phyloP scores from a whole-genome alignment of 2,888 invertebrate genomes.

The Tetrapedia diversipes region DNA sequence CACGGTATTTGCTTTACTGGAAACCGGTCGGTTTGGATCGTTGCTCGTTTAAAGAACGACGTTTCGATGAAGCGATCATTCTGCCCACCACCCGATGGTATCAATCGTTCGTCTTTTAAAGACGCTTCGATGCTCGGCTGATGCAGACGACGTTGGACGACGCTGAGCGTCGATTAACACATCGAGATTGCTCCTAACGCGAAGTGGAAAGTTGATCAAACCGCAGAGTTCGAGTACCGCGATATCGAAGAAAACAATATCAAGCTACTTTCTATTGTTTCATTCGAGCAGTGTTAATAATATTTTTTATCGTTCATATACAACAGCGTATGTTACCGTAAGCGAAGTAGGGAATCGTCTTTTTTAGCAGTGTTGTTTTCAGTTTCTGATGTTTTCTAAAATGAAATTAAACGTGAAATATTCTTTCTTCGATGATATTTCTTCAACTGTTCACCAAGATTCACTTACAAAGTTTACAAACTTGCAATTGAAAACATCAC shows the following conservation, averaged over 20 bases:
- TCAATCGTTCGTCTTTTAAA: slow-evolving; percentile 37
- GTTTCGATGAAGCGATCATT: slow-evolving; percentile 36
- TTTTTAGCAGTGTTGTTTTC: neutral
- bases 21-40: slow-evolving; percentile 70
- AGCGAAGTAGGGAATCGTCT: neutral
- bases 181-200: neutral
- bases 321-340: neutral
- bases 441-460: neutral
- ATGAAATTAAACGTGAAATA: neutral
- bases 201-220: neutral
- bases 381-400: neutral
- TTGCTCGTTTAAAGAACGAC: slow-evolving; percentile 51
- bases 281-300: too few species aligned
- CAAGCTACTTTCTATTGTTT: neutral
- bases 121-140: slow-evolving; percentile 18
- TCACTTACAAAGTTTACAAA: too few species aligned
- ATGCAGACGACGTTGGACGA: slow-evolving; percentile 35
- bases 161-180: neutral
- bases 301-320: neutral
- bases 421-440: too few species aligned
- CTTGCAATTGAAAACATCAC: too few species aligned
- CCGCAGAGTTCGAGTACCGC: neutral
- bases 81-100: slow-evolving; percentile 26
- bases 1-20: slow-evolving; percentile 57
- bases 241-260: neutral